A percentile compares a stretch with the other conserved stretches of the same genome.
These are phyloP conservation scores for Dryocosmus kuriphilus DNA, from an alignment of 2,888 invertebrate species.

Conservation along the genomic window DNA sequence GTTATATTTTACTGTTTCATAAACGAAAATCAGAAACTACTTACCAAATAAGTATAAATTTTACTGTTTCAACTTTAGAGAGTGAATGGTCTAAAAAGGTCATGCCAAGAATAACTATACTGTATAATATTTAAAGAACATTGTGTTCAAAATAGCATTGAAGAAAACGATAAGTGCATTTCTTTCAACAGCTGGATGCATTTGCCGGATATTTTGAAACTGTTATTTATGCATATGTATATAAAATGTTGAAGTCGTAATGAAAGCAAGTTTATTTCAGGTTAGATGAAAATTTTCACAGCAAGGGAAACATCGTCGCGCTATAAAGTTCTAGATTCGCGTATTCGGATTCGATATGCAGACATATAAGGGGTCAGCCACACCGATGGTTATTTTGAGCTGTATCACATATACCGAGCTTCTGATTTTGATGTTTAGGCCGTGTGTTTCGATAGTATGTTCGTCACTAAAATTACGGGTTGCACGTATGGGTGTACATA, in stretches of 20 bases:
- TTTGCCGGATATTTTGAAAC: background rate
- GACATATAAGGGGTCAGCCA: slow-evolving; percentile 26
- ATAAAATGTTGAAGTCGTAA: background rate
- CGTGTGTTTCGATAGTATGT: background rate
- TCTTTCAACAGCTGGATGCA: background rate
- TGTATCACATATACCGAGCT: background rate
- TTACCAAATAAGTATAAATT: no score
- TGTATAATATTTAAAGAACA: no score
- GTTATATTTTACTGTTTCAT: no score
- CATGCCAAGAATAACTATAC: no score
- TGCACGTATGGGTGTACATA: background rate
- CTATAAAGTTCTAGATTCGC: slow-evolving; percentile 17
- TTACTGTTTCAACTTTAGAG: no score
- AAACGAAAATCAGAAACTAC: no score
- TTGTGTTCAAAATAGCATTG: background rate
- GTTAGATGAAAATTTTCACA: background rate
- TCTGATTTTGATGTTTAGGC: background rate
- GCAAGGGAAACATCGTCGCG: background rate
- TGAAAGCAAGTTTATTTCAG: slow-evolving; percentile 3
- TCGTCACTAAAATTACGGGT: background rate
- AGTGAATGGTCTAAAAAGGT: no score
- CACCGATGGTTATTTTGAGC: slow-evolving; percentile 28
- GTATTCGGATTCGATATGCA: background rate
- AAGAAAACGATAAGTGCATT: background rate
- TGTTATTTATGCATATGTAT: background rate